Base-by-base conservation (phyloP, 2,888 invertebrate species). In the Drosophila percnosoma region DNA sequence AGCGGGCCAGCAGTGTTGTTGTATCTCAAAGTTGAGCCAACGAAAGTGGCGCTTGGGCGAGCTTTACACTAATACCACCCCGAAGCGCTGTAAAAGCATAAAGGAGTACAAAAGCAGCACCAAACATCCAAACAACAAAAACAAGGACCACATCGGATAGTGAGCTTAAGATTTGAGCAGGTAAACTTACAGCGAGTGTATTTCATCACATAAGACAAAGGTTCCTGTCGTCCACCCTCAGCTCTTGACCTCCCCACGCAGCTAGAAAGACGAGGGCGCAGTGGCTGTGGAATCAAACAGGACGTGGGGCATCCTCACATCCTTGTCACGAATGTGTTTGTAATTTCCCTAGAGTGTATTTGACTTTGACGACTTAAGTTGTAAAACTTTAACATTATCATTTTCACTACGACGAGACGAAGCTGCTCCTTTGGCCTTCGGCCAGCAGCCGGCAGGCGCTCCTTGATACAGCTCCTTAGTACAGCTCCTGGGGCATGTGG, bases 281-380 rank as follows among this genome's bases (percentile, higher is more conserved):
- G 13, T 51, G 36, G 45, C n/a, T 31, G 18, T 48, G 15, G 38
- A 24, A 38, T 24, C 13, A 11, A 18, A n/a, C 11, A 38, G 36
- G 36, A n/a, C 21, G 53, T 36, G 66, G 33, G 40, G 42, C 63
- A 68, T 48, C 49, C 80, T 65, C 84, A 78, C 74, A 79, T 83
- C 80, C 78, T 78, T 85, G 89, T 85, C 87, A 85, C 82, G 83
- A 89, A 90, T 88, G 91, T 87, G 92, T 91, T 91, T 92, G 91
- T 91, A 91, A 91, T 91, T 91, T 92, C 91, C 91, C 91, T 70
- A 90, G 91, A 92, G 91, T 91, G 91, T 91, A 91, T 91, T 91
- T 91, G 92, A 91, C 91, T 91, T 91, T 91, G 92, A 91, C 91
- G 91, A 91, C 92, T 91, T 91, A 91, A 91, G 91, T 91, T 91